Percentiles rank a stretch among this genome's conserved stretches.
These are phyloP conservation scores for Folsomia candida DNA, from an alignment of 2,888 invertebrate genomes.

Conservation along the genomic window DNA sequence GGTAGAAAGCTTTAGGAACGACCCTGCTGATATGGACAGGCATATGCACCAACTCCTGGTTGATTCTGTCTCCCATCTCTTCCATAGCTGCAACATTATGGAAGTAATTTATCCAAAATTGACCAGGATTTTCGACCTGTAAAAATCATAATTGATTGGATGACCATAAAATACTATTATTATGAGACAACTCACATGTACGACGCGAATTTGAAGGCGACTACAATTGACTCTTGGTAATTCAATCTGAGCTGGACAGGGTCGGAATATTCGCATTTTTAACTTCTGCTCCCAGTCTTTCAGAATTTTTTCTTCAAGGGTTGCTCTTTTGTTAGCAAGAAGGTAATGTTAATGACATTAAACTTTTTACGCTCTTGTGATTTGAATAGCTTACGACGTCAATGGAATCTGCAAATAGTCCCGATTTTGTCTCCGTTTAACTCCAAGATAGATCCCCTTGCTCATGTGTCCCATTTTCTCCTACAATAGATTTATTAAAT, in stretches of 20 bases:
- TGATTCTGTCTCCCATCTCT: conserved; percentile 25
- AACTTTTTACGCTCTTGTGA: not conserved
- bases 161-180: too few relatives aligned
- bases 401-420: conserved; percentile 55
- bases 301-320: conserved; percentile 22
- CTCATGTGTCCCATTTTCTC: conserved; percentile 47
- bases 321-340: not conserved
- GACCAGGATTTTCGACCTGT: conserved; percentile 41
- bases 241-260: conserved; percentile 55
- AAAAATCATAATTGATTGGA: too few relatives aligned
- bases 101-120: conserved; percentile 42
- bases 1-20: conserved; percentile 34
- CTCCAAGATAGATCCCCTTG: conserved; percentile 65
- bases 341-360: not conserved
- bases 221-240: conserved; percentile 64
- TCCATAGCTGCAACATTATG: conserved; percentile 12
- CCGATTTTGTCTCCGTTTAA: conserved; percentile 66
- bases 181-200: conserved; percentile 58
- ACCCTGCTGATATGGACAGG: conserved; percentile 16
- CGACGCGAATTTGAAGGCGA: conserved; percentile 60
- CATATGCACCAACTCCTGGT: conserved; percentile 16
- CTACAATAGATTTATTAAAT: too few relatives aligned
- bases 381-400: conserved; percentile 3
- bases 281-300: conserved; percentile 51
- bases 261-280: conserved; percentile 51